phyloP scores from a whole-genome alignment of 2,797 vertebrate species.

The Darevskia nairensis region DNA sequence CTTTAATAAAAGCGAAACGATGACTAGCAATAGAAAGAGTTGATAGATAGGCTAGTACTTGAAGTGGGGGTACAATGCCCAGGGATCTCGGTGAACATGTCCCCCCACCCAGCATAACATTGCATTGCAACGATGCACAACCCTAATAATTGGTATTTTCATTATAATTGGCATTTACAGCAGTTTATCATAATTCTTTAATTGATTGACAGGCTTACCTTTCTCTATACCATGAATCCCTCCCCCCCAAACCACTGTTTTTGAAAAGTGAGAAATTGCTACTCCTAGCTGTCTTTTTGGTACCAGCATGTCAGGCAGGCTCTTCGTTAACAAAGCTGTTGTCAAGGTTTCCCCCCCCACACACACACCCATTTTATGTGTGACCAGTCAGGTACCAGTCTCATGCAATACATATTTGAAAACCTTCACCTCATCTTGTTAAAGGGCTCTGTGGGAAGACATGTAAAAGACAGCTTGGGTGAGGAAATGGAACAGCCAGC shows the following conservation, averaged over 20 bases:
- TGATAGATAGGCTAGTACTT: too few relatives aligned
- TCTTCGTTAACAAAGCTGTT: neutral
- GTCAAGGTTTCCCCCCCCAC: neutral
- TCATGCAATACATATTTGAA: neutral
- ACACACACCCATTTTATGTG: neutral
- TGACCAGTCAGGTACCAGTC: neutral
- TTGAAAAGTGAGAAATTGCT: neutral
- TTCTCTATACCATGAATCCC: neutral
- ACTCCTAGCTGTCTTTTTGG: neutral
- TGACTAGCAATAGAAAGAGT: too few relatives aligned
- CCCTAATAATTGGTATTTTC: too few relatives aligned
- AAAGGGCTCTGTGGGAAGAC: conserved; percentile 1
- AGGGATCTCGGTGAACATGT: too few relatives aligned
- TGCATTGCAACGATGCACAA: too few relatives aligned
- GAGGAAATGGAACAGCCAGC: neutral
- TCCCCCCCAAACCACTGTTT: neutral
- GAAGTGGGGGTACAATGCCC: too few relatives aligned
- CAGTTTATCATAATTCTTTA: neutral
- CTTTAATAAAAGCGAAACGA: too few relatives aligned
- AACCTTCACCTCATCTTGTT: conserved; percentile 8
- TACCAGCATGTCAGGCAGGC: neutral
- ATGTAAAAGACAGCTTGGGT: conserved; percentile 1
- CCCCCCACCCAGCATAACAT: too few relatives aligned
- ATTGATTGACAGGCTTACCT: neutral
- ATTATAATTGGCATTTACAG: too few relatives aligned